Base-by-base conservation (phyloP, 2,113 vertebrate genomes). In the Chaetops frenatus region DNA sequence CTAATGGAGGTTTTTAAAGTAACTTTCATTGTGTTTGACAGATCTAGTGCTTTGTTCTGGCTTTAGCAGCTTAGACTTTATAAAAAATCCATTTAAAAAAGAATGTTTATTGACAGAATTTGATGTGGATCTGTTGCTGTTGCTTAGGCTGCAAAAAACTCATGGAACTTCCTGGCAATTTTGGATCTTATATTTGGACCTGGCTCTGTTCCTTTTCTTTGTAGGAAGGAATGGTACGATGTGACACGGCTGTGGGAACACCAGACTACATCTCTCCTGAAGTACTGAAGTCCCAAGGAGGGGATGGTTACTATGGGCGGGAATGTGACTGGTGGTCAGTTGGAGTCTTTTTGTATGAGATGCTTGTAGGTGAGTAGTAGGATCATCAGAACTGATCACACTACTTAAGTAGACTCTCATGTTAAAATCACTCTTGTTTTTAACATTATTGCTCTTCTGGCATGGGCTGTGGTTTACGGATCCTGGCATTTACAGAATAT, bases 271-370 rank as follows among this genome's bases (percentile, higher is more conserved):
- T 99, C 97, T 99, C 99, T 53, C 99, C 99, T 13, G 99, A 99
- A 98, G 99, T 99, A 91, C 91, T 99, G 94, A 99, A 99, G 97
- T 99, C 99, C 72, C 99, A 99, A 96, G 99, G 99, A 87, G 99
- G 99, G 69, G 99, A 99, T 81, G 99, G 99, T 72, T 99, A 99
- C 96, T 99, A 99, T 71, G 99, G 99, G 88, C 97, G 99, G 97
- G 99, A 99, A 97, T 99, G 99, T 62, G 99, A 99, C 97, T 99
- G 99, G 99, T 99, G 99, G 99, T 99, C 99, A 28, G 99, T 99
- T 92, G 99, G 99, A 42, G 99, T 99, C 71, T 99, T 99, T 97
- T 97, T 99, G 65, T 99, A 99, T 93, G 99, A 99, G 97, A 99
- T 99, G 99, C 99, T 99, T 66, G 99, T 99, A 48, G 99, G 99